A percentile compares a stretch with the other conserved stretches of the same genome.
phyloP scores from a whole-genome alignment of 1,140 invertebrate genomes.

The Calliphora vicina region DNA sequence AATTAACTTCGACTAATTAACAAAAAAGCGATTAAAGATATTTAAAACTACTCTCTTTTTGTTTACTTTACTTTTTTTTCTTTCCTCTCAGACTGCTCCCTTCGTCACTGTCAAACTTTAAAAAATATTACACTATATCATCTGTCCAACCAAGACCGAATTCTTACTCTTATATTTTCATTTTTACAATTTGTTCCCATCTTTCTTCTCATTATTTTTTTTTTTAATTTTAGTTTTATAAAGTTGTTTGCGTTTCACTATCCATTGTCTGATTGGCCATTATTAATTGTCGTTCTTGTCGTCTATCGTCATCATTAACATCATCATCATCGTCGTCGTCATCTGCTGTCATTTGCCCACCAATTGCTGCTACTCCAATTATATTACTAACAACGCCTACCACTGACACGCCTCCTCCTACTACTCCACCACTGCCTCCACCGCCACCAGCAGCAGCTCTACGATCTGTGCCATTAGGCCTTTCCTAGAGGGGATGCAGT shows the following conservation, averaged over 20 bases:
- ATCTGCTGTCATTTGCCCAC: neutral
- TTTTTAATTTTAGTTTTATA: neutral
- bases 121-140: slow-evolving; percentile 20
- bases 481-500: slow-evolving; percentile 62
- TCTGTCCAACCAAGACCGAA: neutral
- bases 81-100: neutral
- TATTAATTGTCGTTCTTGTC: neutral
- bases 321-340: neutral
- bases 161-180: no score
- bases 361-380: no score
- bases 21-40: slow-evolving; percentile 10
- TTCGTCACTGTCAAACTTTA: neutral
- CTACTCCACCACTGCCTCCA: neutral
- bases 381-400: neutral
- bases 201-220: neutral
- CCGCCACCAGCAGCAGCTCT: neutral
- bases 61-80: neutral
- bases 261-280: slow-evolving; percentile 4
- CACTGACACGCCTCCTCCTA: neutral
- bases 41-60: slow-evolving; percentile 24
- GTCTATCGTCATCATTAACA: neutral
- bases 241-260: slow-evolving; percentile 19
- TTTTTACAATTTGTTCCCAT: slow-evolving; percentile 4
- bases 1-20: slow-evolving; percentile 27
- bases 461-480: slow-evolving; percentile 43